A percentile compares a stretch with the other conserved stretches of the same genome.
These are phyloP conservation scores for Syngnathus scovelli DNA, from an alignment of 2,113 vertebrate genomes.

Conservation along the genomic window DNA sequence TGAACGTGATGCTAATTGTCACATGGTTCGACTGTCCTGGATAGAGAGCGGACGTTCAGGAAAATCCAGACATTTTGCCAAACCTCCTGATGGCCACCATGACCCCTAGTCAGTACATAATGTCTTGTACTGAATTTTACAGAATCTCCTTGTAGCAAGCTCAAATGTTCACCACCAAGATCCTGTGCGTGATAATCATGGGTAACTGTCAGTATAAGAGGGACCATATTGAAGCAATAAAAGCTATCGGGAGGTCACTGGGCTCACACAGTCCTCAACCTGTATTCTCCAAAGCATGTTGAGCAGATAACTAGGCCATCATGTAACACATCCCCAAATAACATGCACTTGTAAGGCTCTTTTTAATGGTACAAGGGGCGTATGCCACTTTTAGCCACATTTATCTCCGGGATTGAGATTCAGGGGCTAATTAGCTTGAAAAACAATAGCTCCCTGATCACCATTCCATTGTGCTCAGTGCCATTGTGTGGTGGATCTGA, in stretches of 20 bases:
- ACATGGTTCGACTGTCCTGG: too few species aligned
- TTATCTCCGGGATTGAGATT: constrained; percentile 59
- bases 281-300: constrained; percentile 41
- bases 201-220: background rate
- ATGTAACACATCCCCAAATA: constrained; percentile 63
- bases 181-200: background rate
- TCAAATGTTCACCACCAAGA: background rate
- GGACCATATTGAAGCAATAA: constrained; percentile 54
- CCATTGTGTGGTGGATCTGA: constrained; percentile 70
- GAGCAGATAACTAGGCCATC: constrained; percentile 62
- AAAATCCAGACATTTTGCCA: too few species aligned
- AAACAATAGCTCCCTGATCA: constrained; percentile 79
- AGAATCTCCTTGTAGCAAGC: too few species aligned
- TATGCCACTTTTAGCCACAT: constrained; percentile 69
- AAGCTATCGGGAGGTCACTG: constrained; percentile 53
- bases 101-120: too few species aligned
- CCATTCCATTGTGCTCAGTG: constrained; percentile 70
- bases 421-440: constrained; percentile 75
- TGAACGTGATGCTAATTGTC: too few species aligned
- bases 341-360: constrained; percentile 76
- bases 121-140: background rate
- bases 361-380: constrained; percentile 59
- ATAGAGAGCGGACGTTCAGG: too few species aligned
- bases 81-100: too few species aligned
- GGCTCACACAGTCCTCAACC: constrained; percentile 30